Evolutionary conservation across 2,113 vertebrate species (phyloP), one percentile per base, ranked within the genome.

Genomic region (Charina bottae): DNA sequence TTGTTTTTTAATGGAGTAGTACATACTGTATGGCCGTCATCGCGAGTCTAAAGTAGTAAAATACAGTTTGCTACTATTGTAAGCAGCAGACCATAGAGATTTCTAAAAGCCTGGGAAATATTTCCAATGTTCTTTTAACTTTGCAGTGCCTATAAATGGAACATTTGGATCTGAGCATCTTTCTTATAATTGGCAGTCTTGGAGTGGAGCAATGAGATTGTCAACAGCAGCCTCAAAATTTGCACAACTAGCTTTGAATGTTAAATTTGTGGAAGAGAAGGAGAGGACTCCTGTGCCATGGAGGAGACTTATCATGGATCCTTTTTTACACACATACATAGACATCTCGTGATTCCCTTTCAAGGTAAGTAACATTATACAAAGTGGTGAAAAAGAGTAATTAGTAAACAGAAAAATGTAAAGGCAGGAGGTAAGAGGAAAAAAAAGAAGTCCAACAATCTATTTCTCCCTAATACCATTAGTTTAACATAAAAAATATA

Each of bases 121-220:
- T 72, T 72, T 89, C 62, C 53, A 53, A 23, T 72, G 62, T n/a
- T 72, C n/a, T 89, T 89, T 54, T 72, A 78, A 78, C n/a, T 23
- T 6, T 72, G 88, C n/a, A 24, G 4, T 59, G 3, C 5, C 42
- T 26, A 46, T 4, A 33, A 46, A 72, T 33, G 26, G 49, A 72
- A 23, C 7, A 13, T n/a, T 37, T 72, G n/a, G 33, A 54, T 24
- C 53, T 56, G 5, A 15, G 53, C 53, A 42, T 54, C 33, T 78
- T 42, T 78, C 7, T 42, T 9, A 78, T 78, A 78, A 42, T 42
- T 42, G 33, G 33, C 21, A 78, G 33, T 23, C 33, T 9, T 21
- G 17, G 72, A 42, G 72, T 19, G 9, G 46, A 85, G 9, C 23
- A 24, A 13, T 85, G 83, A 84, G 21, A 49, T 13, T 84, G 46